Percentiles rank a stretch among this genome's conserved stretches.
phyloP scores from a whole-genome alignment of 2,888 invertebrate genomes.

The Plebejus anna region DNA sequence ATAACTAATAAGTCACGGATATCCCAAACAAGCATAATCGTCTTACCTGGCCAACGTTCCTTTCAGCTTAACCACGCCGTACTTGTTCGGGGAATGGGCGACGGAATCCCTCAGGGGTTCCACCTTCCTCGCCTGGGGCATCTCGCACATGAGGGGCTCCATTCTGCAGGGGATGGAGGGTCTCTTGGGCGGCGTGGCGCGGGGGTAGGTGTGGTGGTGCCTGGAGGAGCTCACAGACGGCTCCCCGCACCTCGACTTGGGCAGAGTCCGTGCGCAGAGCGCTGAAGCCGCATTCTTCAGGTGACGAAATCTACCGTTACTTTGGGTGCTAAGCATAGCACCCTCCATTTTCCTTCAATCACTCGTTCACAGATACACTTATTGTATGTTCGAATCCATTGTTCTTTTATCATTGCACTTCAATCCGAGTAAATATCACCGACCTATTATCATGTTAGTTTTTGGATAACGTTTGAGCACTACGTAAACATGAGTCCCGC shows the following conservation, averaged over 20 bases:
- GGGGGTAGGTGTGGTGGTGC: constrained; percentile 72
- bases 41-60: constrained; percentile 68
- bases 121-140: constrained; percentile 47
- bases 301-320: constrained; percentile 69
- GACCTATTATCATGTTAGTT: constrained; percentile 33
- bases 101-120: constrained; percentile 47
- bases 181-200: constrained; percentile 62
- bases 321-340: constrained; percentile 73
- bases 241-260: constrained; percentile 69
- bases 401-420: constrained; percentile 32
- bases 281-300: constrained; percentile 73
- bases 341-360: constrained; percentile 65
- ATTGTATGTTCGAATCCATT: constrained; percentile 64
- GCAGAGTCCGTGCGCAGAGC: constrained; percentile 68
- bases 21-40: constrained; percentile 26
- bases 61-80: constrained; percentile 58
- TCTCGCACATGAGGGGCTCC: constrained; percentile 58
- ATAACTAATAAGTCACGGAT: constrained; percentile 1
- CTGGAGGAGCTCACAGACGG: constrained; percentile 52
- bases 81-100: constrained; percentile 48
- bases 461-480: constrained; percentile 20
- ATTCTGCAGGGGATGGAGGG: constrained; percentile 61
- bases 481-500: background rate
- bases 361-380: constrained; percentile 43
- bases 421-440: constrained; percentile 32